phyloP scores from a whole-genome alignment of 92 coral and sea anemone species.

The Parazoanthus atlanticus region DNA sequence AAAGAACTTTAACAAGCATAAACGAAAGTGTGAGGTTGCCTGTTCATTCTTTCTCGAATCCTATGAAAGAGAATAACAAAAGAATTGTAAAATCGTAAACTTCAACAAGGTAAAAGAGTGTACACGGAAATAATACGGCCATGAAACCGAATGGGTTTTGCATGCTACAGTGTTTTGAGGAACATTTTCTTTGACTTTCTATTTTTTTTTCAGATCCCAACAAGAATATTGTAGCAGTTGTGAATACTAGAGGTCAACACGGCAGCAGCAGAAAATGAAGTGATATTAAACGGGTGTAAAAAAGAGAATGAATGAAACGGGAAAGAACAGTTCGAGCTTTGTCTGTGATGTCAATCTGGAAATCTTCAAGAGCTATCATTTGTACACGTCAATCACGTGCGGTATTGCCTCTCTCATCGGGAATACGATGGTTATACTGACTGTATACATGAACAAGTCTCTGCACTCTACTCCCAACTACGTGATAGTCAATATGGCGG shows the following conservation, averaged over 20 bases:
- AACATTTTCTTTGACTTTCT: no score
- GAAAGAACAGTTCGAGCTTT: background rate
- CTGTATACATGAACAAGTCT: conserved; percentile 33
- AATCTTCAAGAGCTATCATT: conserved; percentile 15
- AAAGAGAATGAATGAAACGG: conserved; percentile 10
- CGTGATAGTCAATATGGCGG: conserved; percentile 38
- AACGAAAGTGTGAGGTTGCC: background rate
- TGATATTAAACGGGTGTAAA: background rate
- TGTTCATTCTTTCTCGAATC: background rate
- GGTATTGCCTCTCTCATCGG: conserved; percentile 32
- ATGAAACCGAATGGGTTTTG: background rate
- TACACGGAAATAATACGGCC: background rate
- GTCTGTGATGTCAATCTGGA: background rate
- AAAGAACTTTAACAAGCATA: background rate
- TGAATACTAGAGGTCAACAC: background rate
- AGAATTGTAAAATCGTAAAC: background rate
- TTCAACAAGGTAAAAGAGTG: background rate
- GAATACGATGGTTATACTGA: conserved; percentile 31
- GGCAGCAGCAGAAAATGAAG: background rate
- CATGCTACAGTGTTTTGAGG: background rate
- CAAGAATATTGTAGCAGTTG: background rate
- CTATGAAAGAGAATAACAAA: background rate
- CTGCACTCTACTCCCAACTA: conserved; percentile 39
- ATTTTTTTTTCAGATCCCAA: background rate
- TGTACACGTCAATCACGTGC: conserved; percentile 31